These are phyloP conservation scores for Conopomorpha cramerella DNA, from an alignment of 1,140 invertebrate species.

Conservation along the genomic window DNA sequence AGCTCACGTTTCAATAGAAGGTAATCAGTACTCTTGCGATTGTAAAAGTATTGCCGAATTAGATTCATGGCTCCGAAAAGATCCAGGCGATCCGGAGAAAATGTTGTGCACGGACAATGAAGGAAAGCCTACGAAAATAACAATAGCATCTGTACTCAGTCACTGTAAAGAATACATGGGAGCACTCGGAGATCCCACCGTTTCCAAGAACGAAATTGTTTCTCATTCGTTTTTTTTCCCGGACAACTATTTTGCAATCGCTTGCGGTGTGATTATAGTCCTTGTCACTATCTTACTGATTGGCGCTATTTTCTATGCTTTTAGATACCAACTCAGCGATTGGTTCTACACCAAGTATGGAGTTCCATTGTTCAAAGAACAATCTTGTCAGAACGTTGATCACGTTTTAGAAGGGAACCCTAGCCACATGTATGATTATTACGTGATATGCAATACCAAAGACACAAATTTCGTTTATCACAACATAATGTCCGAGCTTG, in stretches of 20 bases:
- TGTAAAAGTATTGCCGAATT: constrained; percentile 69
- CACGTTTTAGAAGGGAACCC: constrained; percentile 64
- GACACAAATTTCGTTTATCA: constrained; percentile 81
- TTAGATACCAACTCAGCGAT: constrained; percentile 73
- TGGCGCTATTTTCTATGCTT: constrained; percentile 73
- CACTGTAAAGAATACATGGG: constrained; percentile 67
- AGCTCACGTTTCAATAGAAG: constrained; percentile 66
- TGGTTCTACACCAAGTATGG: constrained; percentile 78
- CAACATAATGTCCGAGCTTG: constrained; percentile 77
- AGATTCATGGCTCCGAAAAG: constrained; percentile 67
- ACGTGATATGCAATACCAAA: constrained; percentile 84
- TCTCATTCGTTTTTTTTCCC: constrained; percentile 57
- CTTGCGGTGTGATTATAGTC: constrained; percentile 75
- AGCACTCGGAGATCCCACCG: constrained; percentile 65
- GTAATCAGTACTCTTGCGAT: constrained; percentile 76
- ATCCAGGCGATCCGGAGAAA: constrained; percentile 65
- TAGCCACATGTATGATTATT: constrained; percentile 83
- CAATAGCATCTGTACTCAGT: constrained; percentile 65
- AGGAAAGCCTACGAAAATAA: constrained; percentile 55
- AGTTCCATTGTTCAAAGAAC: constrained; percentile 70
- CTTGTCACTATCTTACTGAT: constrained; percentile 72
- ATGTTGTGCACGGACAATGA: constrained; percentile 62
- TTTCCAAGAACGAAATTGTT: constrained; percentile 64
- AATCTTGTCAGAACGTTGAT: constrained; percentile 50
- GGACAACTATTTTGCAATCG: constrained; percentile 70